Evolutionary conservation across 2,113 vertebrate genomes (phyloP).

Genomic region (Acrocephalus arundinaceus): DNA sequence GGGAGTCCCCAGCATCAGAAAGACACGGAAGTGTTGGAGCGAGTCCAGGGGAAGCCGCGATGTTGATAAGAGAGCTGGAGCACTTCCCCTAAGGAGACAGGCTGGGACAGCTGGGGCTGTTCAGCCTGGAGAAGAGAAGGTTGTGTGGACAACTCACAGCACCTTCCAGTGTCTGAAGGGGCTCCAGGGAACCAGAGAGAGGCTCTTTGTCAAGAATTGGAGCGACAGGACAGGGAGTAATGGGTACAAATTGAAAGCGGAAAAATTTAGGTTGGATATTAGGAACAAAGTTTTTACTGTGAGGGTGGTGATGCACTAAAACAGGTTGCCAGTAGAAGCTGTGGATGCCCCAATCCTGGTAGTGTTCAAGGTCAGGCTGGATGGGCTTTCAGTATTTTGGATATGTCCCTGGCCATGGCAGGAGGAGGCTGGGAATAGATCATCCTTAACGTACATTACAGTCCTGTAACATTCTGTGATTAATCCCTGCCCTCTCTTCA

Average conservation of each 20-base stretch:
- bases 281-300: not conserved
- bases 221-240: not conserved
- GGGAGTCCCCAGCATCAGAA: accelerated
- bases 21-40: not conserved
- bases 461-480: not conserved
- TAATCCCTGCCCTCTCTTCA: not conserved
- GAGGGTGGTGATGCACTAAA: not conserved
- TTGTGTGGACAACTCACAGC: not conserved
- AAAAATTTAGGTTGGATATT: not conserved
- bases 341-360: not conserved
- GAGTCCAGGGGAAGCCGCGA: not conserved
- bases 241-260: not conserved
- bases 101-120: not conserved
- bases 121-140: not conserved
- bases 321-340: not conserved
- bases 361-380: not conserved
- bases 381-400: not conserved
- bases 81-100: not conserved
- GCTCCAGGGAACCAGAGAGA: not conserved
- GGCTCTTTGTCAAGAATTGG: not conserved
- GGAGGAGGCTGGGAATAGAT: not conserved
- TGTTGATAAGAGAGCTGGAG: not conserved
- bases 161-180: not conserved
- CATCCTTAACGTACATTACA: not conserved
- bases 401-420: not conserved